Evolutionary conservation across 2,797 vertebrate genomes (phyloP).

Genomic region (Distichodus sexfasciatus): DNA sequence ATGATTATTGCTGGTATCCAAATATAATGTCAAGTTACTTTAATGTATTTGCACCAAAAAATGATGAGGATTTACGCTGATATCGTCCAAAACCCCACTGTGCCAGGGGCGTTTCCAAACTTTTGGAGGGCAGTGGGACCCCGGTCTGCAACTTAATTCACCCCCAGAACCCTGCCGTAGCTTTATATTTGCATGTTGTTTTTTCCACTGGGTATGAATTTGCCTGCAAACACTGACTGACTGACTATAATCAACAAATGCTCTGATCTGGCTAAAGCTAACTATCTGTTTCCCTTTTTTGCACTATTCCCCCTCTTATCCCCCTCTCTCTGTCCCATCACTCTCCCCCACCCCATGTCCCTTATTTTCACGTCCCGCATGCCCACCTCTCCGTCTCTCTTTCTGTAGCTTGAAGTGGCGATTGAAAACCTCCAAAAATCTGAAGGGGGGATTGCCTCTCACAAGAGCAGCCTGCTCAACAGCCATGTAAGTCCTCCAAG

Average conservation of each 20-base stretch:
- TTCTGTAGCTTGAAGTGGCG: constrained; percentile 99
- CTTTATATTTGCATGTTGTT: constrained; percentile 78
- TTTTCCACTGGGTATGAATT: constrained; percentile 72
- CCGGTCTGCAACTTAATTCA: constrained; percentile 70
- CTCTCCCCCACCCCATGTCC: constrained; percentile 39
- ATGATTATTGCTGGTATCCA: too few species aligned
- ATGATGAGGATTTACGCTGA: too few species aligned
- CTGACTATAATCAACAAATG: constrained; percentile 76
- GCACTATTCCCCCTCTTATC: constrained; percentile 54
- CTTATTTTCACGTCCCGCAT: constrained; percentile 67
- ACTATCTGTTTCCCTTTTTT: constrained; percentile 86
- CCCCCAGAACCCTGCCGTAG: too few species aligned
- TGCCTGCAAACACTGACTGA: constrained; percentile 75
- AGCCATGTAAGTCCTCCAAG: constrained; percentile 96
- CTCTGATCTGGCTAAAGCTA: constrained; percentile 84
- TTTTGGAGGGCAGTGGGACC: constrained; percentile 41
- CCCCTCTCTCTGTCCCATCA: constrained; percentile 52
- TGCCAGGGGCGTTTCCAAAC: not conserved
- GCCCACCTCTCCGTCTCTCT: constrained; percentile 73
- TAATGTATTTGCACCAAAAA: too few species aligned
- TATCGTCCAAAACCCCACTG: too few species aligned
- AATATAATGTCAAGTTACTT: too few species aligned
- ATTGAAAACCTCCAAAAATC: constrained; percentile 99
- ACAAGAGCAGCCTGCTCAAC: constrained; percentile 99
- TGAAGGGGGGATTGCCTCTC: constrained; percentile 98